Base-by-base conservation (phyloP, 2,113 vertebrate genomes). In the Scolopax mira region DNA sequence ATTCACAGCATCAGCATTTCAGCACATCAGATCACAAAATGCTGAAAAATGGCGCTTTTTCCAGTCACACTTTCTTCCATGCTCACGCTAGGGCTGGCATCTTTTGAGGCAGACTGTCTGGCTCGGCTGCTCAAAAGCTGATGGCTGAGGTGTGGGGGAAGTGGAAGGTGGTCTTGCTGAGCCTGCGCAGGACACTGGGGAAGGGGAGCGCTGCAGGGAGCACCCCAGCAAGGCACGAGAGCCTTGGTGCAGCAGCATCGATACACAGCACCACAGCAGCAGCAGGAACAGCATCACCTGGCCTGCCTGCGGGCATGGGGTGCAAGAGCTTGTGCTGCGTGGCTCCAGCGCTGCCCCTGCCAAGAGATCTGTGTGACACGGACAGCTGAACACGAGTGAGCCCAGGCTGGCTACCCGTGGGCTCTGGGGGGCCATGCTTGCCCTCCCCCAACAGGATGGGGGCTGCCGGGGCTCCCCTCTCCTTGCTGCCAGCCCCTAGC, bases 391-490 rank as follows among this genome's bases (percentile, higher is more conserved):
- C 13, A 2, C 2, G 10, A 23, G 46, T 6, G 2, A 10, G 51
- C 31, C 6, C 2, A 16, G 2, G 58, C 46, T n/a, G 58, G 65
- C 79, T 75, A 66, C 33, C 57, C 8, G 33, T 5, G 4, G 28
- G 66, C 42, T 14, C 41, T 5, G 30, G 61, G 7, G 52, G 51
- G n/a, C 0, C 0, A 1, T 6, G 18, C 3, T 1, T 1, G 25
- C 12, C n/a, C 3, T 21, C n/a, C 6, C 4, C 4, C 3, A 2
- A 18, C 0, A 1, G 51, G 14, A 44, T 0, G 0, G 0, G 5
- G 22, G 8, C 60, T 33, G 17, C 27, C 12, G 1, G 2, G 4
- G 35, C 10, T 70, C 37, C 30, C 3, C 1, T 7, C 49, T 51
- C 25, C 60, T 10, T n/a, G 19, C 33, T 0, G 6, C 42, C 39